Evolutionary conservation across 2,888 invertebrate species (phyloP).

Genomic region (Eupithecia vulgata): DNA sequence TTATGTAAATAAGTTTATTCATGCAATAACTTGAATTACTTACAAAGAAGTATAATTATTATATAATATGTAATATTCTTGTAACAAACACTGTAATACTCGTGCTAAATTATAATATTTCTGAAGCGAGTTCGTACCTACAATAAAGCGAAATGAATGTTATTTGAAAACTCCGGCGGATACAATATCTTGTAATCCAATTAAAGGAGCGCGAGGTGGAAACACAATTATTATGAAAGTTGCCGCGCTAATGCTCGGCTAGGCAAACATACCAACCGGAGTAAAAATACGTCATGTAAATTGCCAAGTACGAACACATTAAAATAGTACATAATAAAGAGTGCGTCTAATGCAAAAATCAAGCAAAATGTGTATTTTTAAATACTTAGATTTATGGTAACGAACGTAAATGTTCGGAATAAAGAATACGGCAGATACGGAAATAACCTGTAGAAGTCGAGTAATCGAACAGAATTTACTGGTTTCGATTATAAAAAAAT

Average conservation of each 20-base stretch:
- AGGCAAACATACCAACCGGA: slow-evolving; percentile 8
- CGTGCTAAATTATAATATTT: slow-evolving; percentile 2
- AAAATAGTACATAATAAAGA: too few species aligned
- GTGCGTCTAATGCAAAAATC: too few species aligned
- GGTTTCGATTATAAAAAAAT: too few species aligned
- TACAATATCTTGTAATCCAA: slow-evolving; percentile 27
- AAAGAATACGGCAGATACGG: too few species aligned
- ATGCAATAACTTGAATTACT: neutral
- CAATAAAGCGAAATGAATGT: slow-evolving; percentile 16
- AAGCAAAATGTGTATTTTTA: too few species aligned
- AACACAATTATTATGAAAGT: slow-evolving; percentile 29
- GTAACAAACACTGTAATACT: neutral
- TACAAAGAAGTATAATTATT: too few species aligned
- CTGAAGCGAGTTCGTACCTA: neutral
- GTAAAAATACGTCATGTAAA: neutral
- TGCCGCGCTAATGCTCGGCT: slow-evolving; percentile 14
- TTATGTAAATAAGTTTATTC: neutral
- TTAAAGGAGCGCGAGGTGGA: slow-evolving; percentile 23
- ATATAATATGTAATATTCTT: neutral
- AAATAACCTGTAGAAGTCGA: too few species aligned
- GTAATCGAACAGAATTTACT: too few species aligned
- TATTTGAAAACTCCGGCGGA: slow-evolving; percentile 12
- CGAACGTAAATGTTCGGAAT: too few species aligned
- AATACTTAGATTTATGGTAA: too few species aligned
- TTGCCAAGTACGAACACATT: neutral